phyloP scores from a whole-genome alignment of 2,888 invertebrate species.

The Mythimna impura region DNA sequence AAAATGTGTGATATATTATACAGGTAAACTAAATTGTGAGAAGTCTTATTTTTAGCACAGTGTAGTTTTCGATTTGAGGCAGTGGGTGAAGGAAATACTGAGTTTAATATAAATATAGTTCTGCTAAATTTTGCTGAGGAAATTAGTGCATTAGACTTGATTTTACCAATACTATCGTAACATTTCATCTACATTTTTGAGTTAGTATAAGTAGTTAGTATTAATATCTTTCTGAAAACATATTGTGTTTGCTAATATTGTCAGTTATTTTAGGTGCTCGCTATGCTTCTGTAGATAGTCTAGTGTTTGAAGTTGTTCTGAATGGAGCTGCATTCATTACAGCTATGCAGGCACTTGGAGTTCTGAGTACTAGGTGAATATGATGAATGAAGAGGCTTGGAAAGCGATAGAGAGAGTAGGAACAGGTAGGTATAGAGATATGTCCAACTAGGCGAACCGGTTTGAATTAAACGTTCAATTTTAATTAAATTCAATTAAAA shows the following conservation, averaged over 20 bases:
- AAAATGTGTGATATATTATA: constrained; percentile 26
- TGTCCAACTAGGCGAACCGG: neutral
- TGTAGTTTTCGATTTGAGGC: constrained; percentile 11
- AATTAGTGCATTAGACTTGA: neutral
- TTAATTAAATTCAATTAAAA: too few species aligned
- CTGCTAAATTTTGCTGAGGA: neutral
- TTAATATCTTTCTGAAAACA: neutral
- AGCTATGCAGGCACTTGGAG: constrained; percentile 14
- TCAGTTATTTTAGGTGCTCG: constrained; percentile 32
- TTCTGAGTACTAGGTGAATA: constrained; percentile 12
- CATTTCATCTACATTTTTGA: neutral
- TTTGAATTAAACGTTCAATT: neutral
- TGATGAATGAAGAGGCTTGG: constrained; percentile 25
- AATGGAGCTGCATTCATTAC: constrained; percentile 15
- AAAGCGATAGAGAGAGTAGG: neutral
- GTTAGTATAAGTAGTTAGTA: neutral
- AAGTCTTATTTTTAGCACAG: constrained; percentile 18
- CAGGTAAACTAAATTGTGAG: neutral
- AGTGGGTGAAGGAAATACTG: constrained; percentile 9
- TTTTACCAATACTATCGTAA: neutral
- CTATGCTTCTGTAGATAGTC: constrained; percentile 39
- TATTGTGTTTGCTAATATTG: constrained; percentile 17
- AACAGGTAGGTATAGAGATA: neutral
- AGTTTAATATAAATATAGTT: constrained; percentile 5
- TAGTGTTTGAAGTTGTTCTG: constrained; percentile 32